These are phyloP conservation scores for Zophobas morio DNA, from an alignment of 1,140 invertebrate species.

Conservation along the genomic window DNA sequence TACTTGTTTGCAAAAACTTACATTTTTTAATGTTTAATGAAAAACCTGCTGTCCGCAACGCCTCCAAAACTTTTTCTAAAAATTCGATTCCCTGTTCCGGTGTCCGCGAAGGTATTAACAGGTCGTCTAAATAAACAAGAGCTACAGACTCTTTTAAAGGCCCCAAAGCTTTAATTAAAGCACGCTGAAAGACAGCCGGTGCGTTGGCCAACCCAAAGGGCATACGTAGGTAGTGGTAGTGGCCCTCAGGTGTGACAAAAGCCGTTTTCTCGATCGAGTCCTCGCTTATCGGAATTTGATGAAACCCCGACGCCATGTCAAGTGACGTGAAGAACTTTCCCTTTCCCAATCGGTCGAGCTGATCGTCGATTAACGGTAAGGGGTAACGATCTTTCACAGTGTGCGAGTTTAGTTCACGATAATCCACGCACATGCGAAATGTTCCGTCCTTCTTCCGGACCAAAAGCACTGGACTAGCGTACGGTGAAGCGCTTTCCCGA, in stretches of 20 bases:
- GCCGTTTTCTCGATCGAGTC: constrained; percentile 61
- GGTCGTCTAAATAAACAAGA: background rate
- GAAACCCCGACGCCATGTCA: constrained; percentile 57
- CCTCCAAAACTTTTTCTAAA: background rate
- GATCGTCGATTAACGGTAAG: constrained; percentile 64
- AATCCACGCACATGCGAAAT: constrained; percentile 60
- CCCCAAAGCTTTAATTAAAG: constrained; percentile 41
- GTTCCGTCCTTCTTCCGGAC: constrained; percentile 60
- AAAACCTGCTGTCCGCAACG: background rate
- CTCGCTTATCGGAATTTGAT: constrained; percentile 61
- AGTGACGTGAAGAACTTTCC: constrained; percentile 58
- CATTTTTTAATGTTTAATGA: constrained; percentile 12
- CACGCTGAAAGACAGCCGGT: constrained; percentile 41
- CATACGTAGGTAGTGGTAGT: constrained; percentile 57
- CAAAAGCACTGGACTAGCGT: constrained; percentile 58
- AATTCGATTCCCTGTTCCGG: background rate
- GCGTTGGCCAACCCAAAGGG: constrained; percentile 56
- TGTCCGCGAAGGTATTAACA: background rate
- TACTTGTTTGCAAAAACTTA: background rate
- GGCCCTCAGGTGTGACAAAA: constrained; percentile 55
- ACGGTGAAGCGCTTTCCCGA: constrained; percentile 61
- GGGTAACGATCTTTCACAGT: constrained; percentile 59
- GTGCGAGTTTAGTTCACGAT: constrained; percentile 56
- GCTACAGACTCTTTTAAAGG: background rate
- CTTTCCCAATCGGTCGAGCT: constrained; percentile 55